A percentile compares a stretch with the other conserved stretches of the same genome.
Evolutionary conservation across 2,888 invertebrate genomes (phyloP).

Genomic region (Stictocephala bisonia): DNA sequence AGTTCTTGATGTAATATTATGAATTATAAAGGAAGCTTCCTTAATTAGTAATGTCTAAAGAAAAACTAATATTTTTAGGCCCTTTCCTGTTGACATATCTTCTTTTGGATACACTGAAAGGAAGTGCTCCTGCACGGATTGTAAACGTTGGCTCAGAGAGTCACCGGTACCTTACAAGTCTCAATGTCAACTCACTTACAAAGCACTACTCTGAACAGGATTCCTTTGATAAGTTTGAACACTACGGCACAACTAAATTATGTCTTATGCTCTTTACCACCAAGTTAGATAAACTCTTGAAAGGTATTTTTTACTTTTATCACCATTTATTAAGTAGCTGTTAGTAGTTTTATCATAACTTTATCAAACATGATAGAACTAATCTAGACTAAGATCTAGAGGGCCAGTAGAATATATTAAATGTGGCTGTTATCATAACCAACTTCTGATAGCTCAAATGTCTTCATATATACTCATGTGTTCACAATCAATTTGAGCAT

Average conservation of each 20-base stretch:
- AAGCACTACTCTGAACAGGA: not conserved
- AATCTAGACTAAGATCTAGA: no score
- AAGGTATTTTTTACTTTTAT: conserved; percentile 27
- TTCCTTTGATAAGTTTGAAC: conserved; percentile 30
- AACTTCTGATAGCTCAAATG: no score
- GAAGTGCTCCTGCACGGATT: conserved; percentile 63
- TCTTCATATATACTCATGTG: no score
- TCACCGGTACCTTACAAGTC: conserved; percentile 58
- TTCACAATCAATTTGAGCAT: no score
- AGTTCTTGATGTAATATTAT: no score
- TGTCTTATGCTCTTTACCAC: conserved; percentile 37
- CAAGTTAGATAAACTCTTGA: conserved; percentile 24
- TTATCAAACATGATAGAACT: no score
- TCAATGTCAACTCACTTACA: conserved; percentile 3
- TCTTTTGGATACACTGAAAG: conserved; percentile 63
- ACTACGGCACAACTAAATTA: conserved; percentile 42
- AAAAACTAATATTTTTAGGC: conserved; percentile 60
- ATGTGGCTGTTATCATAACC: no score
- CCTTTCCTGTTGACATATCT: conserved; percentile 66
- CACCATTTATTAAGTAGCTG: no score
- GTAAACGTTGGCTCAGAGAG: conserved; percentile 66
- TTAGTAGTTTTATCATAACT: no score
- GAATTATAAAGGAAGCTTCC: no score
- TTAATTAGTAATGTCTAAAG: no score
- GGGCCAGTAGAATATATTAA: no score